These are phyloP conservation scores for Arge pagana DNA, from an alignment of 2,888 invertebrate species.

Conservation along the genomic window DNA sequence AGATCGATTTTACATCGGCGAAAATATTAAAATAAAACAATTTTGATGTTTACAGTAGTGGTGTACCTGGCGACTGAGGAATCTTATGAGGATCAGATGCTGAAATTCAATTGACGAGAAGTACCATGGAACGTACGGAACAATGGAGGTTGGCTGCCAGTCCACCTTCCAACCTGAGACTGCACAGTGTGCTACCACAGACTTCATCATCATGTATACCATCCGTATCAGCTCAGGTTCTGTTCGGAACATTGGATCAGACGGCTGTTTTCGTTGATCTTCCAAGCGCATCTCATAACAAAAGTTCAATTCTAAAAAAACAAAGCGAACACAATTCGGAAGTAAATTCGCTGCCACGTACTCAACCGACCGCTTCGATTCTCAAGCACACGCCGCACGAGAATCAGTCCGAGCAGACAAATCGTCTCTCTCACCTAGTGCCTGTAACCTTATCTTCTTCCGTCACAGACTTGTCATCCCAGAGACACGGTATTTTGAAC, in stretches of 20 bases:
- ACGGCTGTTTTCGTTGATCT: slow-evolving; percentile 9
- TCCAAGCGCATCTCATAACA: slow-evolving; percentile 35
- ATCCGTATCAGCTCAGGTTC: slow-evolving; percentile 10
- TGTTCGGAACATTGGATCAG: slow-evolving; percentile 6
- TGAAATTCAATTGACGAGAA: slow-evolving; percentile 68
- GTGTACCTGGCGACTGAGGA: slow-evolving; percentile 43
- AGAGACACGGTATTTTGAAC: slow-evolving; percentile 80
- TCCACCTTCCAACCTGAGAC: slow-evolving; percentile 24
- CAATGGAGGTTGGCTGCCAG: slow-evolving; percentile 59
- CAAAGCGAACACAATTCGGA: slow-evolving; percentile 32
- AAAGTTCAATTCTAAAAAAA: slow-evolving; percentile 40
- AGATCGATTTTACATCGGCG: no score
- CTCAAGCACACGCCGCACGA: slow-evolving; percentile 63
- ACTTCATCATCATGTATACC: slow-evolving; percentile 14
- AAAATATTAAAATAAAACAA: slow-evolving; percentile 20
- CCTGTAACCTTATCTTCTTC: slow-evolving; percentile 82
- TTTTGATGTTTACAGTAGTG: slow-evolving; percentile 28
- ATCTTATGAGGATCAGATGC: slow-evolving; percentile 67
- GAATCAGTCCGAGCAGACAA: slow-evolving; percentile 50
- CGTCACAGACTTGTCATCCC: slow-evolving; percentile 71
- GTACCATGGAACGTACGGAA: slow-evolving; percentile 71
- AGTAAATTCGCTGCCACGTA: slow-evolving; percentile 24
- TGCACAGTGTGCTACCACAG: slow-evolving; percentile 25
- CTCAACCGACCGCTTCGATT: slow-evolving; percentile 62
- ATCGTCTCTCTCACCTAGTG: slow-evolving; percentile 58